A percentile compares a stretch with the other conserved stretches of the same genome.
Evolutionary conservation across 2,113 vertebrate genomes (phyloP).

Genomic region (Taurulus bubalis): DNA sequence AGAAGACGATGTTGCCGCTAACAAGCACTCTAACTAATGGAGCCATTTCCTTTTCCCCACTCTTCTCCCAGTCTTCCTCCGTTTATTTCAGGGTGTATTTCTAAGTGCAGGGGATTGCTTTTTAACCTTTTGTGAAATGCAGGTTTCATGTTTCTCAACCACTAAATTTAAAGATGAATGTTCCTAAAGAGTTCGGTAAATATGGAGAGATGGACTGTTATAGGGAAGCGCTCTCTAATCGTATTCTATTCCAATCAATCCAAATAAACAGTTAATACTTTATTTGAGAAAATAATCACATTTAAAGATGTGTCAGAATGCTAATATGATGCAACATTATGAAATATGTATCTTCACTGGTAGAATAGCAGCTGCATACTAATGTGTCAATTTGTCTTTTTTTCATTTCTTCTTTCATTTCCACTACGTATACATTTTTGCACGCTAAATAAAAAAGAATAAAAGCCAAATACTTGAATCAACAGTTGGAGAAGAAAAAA

Average conservation of each 20-base stretch:
- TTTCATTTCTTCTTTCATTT: not conserved
- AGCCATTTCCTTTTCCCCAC: conserved; percentile 47
- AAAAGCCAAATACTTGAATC: not conserved
- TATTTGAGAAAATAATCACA: not conserved
- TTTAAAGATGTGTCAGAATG: not conserved
- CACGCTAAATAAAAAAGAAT: not conserved
- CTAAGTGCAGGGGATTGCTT: conserved; percentile 28
- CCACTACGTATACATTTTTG: not conserved
- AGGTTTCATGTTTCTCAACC: conserved; percentile 55
- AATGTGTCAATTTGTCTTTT: not conserved
- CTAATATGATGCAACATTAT: not conserved
- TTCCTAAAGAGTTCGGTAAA: not conserved
- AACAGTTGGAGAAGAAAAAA: not conserved
- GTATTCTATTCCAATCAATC: not conserved
- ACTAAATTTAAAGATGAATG: conserved; percentile 39
- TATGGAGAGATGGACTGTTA: not conserved
- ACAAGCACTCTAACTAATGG: conserved; percentile 70
- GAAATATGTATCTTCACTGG: not conserved
- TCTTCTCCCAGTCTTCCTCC: conserved; percentile 28
- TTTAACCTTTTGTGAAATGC: conserved; percentile 28
- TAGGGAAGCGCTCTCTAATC: not conserved
- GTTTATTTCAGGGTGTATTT: conserved; percentile 7
- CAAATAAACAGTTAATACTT: not conserved
- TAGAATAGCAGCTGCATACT: not conserved
- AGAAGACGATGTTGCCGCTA: conserved; percentile 36